Conservation (phyloP, 2,797 vertebrate species). For the Moxostoma hubbsi region DNA sequence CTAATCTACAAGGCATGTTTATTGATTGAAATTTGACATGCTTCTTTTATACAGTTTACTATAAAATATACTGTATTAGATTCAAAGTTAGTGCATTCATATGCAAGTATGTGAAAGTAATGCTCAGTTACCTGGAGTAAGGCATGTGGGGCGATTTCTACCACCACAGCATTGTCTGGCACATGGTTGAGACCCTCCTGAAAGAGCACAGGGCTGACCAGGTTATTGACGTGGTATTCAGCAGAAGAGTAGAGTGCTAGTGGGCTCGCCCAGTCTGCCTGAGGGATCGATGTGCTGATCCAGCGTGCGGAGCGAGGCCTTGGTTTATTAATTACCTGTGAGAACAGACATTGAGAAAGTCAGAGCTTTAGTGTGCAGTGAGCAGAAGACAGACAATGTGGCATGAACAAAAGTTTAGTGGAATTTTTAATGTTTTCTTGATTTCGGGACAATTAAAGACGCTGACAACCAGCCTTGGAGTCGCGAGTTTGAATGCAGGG, state of each 20-base stretch:
- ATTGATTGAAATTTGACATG: neutral
- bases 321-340: slow-evolving; percentile 88
- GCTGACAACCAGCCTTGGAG: too few species aligned
- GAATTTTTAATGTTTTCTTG: too few species aligned
- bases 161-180: slow-evolving; percentile 87
- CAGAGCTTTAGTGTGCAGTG: neutral
- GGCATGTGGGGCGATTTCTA: slow-evolving; percentile 94
- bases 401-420: too few species aligned
- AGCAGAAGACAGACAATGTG: too few species aligned
- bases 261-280: slow-evolving; percentile 84
- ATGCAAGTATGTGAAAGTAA: neutral
- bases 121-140: slow-evolving; percentile 86
- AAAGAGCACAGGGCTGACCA: slow-evolving; percentile 96
- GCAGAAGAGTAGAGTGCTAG: slow-evolving; percentile 88
- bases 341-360: neutral
- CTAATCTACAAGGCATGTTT: neutral
- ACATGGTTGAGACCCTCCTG: slow-evolving; percentile 88
- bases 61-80: neutral
- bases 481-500: too few species aligned
- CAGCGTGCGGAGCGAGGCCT: slow-evolving; percentile 84
- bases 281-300: slow-evolving; percentile 94
- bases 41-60: too few species aligned
- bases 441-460: too few species aligned
- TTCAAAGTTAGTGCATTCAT: too few species aligned
- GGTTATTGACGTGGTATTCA: slow-evolving; percentile 95